A percentile compares a stretch with the other conserved stretches of the same genome.
Conservation (phyloP, 30 jellyfish, hydroid and myxozoan species). For the Turritopsis dohrnii region DNA sequence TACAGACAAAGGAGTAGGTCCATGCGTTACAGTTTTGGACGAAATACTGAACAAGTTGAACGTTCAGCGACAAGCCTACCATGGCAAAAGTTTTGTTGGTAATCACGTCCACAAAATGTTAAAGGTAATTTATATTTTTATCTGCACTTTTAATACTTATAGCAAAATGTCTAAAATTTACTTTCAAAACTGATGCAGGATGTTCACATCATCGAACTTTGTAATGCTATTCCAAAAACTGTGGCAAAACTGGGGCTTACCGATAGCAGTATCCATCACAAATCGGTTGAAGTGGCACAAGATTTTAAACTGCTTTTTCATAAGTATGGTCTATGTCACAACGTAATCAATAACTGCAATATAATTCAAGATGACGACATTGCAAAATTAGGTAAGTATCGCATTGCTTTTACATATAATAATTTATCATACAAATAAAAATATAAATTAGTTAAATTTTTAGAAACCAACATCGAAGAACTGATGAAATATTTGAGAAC, state of each 20-base stretch:
- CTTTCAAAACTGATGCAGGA: background rate
- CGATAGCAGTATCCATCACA: background rate
- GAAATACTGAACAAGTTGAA: background rate
- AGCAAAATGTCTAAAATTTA: background rate
- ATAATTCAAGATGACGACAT: background rate
- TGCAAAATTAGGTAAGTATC: background rate
- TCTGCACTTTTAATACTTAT: too few species aligned
- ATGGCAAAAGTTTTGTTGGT: conserved; percentile 24
- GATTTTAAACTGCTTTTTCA: too few species aligned
- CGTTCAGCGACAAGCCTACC: background rate
- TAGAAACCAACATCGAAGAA: background rate
- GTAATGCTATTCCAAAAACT: background rate
- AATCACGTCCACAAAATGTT: conserved; percentile 29
- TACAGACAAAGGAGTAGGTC: background rate
- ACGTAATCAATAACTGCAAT: background rate
- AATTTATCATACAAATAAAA: background rate
- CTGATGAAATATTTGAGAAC: background rate
- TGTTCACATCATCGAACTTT: background rate
- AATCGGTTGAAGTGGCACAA: background rate
- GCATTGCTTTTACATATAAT: background rate
- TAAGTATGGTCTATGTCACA: too few species aligned
- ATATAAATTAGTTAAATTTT: too few species aligned
- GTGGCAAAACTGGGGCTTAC: background rate
- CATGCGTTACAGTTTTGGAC: conserved; percentile 13
- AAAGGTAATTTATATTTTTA: conserved; percentile 14